Evolutionary conservation across 2,797 vertebrate genomes (phyloP).

Genomic region (Onychomys leucogaster): DNA sequence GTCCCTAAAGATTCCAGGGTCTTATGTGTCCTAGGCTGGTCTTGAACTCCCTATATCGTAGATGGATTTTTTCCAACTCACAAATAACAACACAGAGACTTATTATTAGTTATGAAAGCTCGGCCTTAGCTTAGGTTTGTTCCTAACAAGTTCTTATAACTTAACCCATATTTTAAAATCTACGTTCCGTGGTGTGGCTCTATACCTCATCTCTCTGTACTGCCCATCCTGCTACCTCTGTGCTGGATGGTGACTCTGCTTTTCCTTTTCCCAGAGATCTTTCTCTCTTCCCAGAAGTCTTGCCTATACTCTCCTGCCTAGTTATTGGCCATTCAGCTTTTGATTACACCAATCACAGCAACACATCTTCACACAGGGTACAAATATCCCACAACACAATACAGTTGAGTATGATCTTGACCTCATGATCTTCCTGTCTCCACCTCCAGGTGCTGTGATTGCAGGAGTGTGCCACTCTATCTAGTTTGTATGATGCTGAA

Average conservation of each 20-base stretch:
- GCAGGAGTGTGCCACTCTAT: too few relatives aligned
- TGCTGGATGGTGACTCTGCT: neutral
- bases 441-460: neutral
- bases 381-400: neutral
- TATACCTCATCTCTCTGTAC: neutral
- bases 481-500: neutral
- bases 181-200: neutral
- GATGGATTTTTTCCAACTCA: neutral
- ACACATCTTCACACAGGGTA: neutral
- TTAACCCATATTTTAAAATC: neutral
- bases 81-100: neutral
- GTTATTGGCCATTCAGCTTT: neutral
- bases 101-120: neutral
- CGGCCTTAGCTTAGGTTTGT: neutral
- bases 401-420: neutral
- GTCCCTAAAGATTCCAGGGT: neutral
- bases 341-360: neutral
- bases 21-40: neutral
- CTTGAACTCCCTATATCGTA: neutral
- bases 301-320: neutral
- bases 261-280: neutral
- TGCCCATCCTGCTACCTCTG: neutral
- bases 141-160: neutral
- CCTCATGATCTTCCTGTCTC: neutral
- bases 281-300: neutral